These are phyloP conservation scores for Nicator chloris DNA, from an alignment of 2,113 vertebrate species.

Conservation along the genomic window DNA sequence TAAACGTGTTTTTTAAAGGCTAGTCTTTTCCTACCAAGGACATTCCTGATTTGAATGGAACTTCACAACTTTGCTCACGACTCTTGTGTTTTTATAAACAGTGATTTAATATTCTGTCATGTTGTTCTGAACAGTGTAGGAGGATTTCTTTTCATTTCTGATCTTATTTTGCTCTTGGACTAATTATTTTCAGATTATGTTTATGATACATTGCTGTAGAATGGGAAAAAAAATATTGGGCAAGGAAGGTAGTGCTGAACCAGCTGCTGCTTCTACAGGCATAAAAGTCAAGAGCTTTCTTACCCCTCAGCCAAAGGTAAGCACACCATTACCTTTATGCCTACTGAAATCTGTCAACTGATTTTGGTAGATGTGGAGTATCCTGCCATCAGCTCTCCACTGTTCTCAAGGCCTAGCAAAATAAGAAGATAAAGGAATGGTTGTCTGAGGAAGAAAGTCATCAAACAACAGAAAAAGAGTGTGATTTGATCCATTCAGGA, in stretches of 20 bases:
- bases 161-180: neutral
- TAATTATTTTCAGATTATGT: neutral
- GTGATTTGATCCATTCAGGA: conserved; percentile 27
- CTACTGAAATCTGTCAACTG: neutral
- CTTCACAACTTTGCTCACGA: neutral
- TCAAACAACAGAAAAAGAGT: neutral
- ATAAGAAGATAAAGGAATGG: neutral
- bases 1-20: neutral
- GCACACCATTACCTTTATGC: neutral
- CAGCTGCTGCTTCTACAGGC: neutral
- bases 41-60: neutral
- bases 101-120: neutral
- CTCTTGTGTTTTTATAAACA: neutral
- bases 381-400: neutral
- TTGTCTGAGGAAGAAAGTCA: conserved; percentile 9
- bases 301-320: neutral
- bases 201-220: neutral
- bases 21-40: neutral
- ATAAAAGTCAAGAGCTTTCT: neutral
- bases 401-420: neutral
- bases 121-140: neutral
- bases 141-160: neutral
- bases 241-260: neutral
- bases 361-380: neutral
- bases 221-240: neutral